Base-by-base conservation (phyloP, 2,797 vertebrate genomes). In the Catharus ustulatus region DNA sequence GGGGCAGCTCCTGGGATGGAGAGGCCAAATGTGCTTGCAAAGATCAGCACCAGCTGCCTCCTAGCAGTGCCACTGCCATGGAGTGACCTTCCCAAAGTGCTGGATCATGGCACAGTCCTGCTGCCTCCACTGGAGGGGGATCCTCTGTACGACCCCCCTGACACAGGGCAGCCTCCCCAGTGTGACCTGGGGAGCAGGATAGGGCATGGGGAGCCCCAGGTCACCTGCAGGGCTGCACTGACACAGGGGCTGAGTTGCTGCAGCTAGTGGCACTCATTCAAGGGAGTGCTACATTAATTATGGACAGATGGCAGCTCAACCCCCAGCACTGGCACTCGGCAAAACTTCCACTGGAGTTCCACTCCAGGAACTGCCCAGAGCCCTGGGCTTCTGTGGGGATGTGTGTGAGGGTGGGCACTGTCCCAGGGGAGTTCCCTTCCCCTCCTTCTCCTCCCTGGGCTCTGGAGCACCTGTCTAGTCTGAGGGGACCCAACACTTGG, bases 341-440 rank as follows among this genome's bases (percentile, higher is more conserved):
- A 64, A 21, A 86, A 36, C 43, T 79, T 38, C 49, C 51, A 34
- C 49, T 36, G 5, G 62, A 54, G 63, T 90, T 30, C 46, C 18
- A 6, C 38, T 36, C 57, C 57, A 58, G 79, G 34, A 83, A 9
- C 17, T 40, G 26, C 71, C 54, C n/a, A 17, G 29, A 76, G 55
- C 43, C 36, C 22, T 4, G 0, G 5, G 3, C 3, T 11, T 71
- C 43, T 0, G 0, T 8, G 23, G 75, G n/a, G 26, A 29, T 0
- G 6, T 32, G 34, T 1, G 3, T 40, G 62, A 62, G 49, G 2
- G 5, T 7, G 20, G 52, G 29, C 48, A 27, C 30, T 7, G 17
- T 27, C 71, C 61, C 17, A 10, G 49, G 38, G 18, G 6, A 5
- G 21, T 49, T 51, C 11, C 4, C 17, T 89, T 30, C 45, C 49